Percentiles rank a stretch among this genome's conserved stretches.
phyloP scores from a whole-genome alignment of 1,140 invertebrate species.

The Eulimnadia texana region DNA sequence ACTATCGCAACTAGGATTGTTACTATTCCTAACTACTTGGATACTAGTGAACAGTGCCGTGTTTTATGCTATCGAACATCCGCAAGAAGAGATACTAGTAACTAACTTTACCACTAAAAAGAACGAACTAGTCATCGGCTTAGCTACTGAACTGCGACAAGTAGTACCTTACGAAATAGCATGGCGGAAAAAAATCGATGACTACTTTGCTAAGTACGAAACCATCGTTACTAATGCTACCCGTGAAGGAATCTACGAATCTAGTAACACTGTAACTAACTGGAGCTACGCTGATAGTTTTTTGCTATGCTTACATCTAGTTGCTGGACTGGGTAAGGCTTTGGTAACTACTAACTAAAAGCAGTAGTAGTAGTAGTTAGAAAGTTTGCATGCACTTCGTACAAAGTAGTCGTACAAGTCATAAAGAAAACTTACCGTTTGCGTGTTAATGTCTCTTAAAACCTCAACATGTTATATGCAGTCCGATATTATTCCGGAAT shows the following conservation, averaged over 20 bases:
- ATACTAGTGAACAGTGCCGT: constrained; percentile 14
- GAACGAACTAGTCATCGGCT: constrained; percentile 20
- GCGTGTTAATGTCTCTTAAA: neutral
- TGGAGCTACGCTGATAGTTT: constrained; percentile 12
- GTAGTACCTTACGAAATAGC: constrained; percentile 22
- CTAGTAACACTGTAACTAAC: neutral
- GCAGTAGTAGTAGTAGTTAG: neutral
- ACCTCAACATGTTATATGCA: neutral
- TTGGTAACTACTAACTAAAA: neutral
- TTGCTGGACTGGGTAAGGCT: constrained; percentile 6
- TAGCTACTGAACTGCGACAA: constrained; percentile 21
- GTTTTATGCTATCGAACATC: constrained; percentile 20
- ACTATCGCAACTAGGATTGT: constrained; percentile 3
- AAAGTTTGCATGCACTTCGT: neutral
- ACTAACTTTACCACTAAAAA: constrained; percentile 16
- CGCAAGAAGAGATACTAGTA: constrained; percentile 17
- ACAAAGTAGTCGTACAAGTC: neutral
- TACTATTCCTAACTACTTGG: constrained; percentile 9
- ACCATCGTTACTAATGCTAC: constrained; percentile 7
- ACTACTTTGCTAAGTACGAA: constrained; percentile 18
- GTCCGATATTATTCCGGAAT: neutral
- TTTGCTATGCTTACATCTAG: constrained; percentile 7
- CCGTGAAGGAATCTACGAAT: constrained; percentile 2
- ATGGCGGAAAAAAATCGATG: constrained; percentile 21
- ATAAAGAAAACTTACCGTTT: neutral